These are phyloP conservation scores for Aphelinus certus DNA, from an alignment of 1,140 invertebrate genomes.

Conservation along the genomic window DNA sequence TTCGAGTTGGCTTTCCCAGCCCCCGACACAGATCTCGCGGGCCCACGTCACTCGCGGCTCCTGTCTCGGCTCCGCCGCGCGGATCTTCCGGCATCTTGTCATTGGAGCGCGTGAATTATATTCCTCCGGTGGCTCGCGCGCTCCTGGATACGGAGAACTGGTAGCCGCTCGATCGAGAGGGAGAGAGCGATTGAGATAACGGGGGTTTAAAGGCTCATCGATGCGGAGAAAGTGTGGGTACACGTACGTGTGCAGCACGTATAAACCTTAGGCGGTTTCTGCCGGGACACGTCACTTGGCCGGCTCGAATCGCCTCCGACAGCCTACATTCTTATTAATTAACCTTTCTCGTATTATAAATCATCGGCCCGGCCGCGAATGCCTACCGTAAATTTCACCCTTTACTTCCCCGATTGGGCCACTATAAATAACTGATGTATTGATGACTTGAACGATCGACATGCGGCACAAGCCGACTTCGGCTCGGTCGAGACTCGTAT, in stretches of 20 bases:
- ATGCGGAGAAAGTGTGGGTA: not conserved
- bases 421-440: slow-evolving; percentile 2
- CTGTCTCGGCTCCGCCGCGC: not conserved
- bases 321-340: slow-evolving; percentile 18
- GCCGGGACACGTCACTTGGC: not conserved
- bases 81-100: slow-evolving; percentile 23
- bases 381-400: not conserved
- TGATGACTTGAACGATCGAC: too few relatives aligned
- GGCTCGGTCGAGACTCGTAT: too few relatives aligned
- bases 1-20: too few relatives aligned
- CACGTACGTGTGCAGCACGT: not conserved
- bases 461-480: too few relatives aligned
- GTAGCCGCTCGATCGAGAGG: slow-evolving; percentile 19
- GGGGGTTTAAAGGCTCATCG: slow-evolving; percentile 30
- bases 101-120: slow-evolving; percentile 18
- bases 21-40: too few relatives aligned
- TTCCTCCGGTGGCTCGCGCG: not conserved
- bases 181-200: slow-evolving; percentile 17
- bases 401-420: not conserved
- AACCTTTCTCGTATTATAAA: slow-evolving; percentile 17
- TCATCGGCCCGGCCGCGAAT: not conserved
- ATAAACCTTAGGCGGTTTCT: slow-evolving; percentile 15
- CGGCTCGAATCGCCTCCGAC: not conserved
- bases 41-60: not conserved
- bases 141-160: slow-evolving; percentile 6